A percentile compares a stretch with the other conserved stretches of the same genome.
These are phyloP conservation scores for Drosophila meridiana DNA, from an alignment of 2,888 invertebrate species.

Conservation along the genomic window DNA sequence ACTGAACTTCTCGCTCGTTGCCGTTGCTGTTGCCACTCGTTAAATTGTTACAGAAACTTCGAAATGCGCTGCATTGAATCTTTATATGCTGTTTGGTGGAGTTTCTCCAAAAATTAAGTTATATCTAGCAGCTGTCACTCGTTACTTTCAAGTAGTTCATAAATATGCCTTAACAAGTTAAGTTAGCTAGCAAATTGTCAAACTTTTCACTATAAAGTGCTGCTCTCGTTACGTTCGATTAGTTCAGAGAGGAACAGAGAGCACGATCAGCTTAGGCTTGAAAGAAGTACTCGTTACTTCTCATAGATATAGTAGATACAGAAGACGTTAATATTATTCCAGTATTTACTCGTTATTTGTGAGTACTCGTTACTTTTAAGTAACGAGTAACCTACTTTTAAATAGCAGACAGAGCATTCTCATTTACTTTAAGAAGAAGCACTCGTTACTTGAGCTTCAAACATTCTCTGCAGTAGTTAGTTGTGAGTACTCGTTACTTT, in stretches of 20 bases:
- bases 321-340: too few relatives aligned
- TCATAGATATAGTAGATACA: not conserved
- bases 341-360: not conserved
- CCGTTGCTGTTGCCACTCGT: not conserved
- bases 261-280: not conserved
- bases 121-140: not conserved
- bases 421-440: too few relatives aligned
- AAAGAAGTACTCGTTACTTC: not conserved
- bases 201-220: not conserved
- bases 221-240: not conserved
- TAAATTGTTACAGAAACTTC: conserved; percentile 40
- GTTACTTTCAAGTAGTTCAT: not conserved
- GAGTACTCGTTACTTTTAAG: not conserved
- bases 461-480: not conserved
- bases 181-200: not conserved
- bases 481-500: not conserved
- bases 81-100: not conserved
- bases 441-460: not conserved
- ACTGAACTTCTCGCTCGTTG: not conserved
- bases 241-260: not conserved
- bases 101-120: not conserved
- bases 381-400: too few relatives aligned
- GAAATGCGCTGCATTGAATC: conserved; percentile 4
- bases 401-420: too few relatives aligned
- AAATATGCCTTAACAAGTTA: not conserved